Evolutionary conservation across 64 coral and sea anemone species (phyloP).

Genomic region (Astreopora myriophthalma): DNA sequence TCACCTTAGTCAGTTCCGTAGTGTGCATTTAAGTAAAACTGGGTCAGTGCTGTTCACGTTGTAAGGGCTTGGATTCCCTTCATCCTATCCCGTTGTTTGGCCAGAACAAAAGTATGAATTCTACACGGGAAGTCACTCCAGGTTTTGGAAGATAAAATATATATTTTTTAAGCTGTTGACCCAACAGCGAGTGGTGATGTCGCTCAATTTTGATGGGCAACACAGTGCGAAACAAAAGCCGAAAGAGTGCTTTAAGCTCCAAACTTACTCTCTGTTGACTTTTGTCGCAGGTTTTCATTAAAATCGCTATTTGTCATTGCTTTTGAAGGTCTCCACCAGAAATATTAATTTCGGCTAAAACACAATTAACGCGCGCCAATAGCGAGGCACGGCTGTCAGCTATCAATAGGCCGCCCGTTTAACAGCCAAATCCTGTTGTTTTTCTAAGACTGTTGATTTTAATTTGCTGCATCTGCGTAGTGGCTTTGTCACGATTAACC

Average conservation of each 20-base stretch:
- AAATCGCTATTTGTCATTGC: background rate
- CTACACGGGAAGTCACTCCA: background rate
- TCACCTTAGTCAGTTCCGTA: background rate
- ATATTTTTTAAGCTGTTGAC: constrained; percentile 5
- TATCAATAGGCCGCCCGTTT: constrained; percentile 6
- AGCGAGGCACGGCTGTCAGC: background rate
- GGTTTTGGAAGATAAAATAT: constrained; percentile 29
- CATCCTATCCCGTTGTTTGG: background rate
- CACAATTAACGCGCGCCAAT: constrained; percentile 42
- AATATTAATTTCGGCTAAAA: constrained; percentile 52
- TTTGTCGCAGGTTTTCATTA: constrained; percentile 32
- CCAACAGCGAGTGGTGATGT: background rate
- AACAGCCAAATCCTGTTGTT: constrained; percentile 49
- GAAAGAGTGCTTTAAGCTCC: background rate
- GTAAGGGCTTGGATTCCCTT: background rate
- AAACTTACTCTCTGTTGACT: constrained; percentile 34
- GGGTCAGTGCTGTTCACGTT: background rate
- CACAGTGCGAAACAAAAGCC: background rate
- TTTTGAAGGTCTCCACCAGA: constrained; percentile 30
- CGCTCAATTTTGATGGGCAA: constrained; percentile 4
- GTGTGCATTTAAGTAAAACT: too few species aligned
- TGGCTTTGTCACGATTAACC: background rate
- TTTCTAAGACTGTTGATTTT: constrained; percentile 45
- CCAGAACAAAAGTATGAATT: background rate
- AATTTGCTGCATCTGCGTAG: background rate